Evolutionary conservation across 1,140 invertebrate genomes (phyloP), one percentile per base, ranked within the genome.

Genomic region (Drosophila parabipectinata): DNA sequence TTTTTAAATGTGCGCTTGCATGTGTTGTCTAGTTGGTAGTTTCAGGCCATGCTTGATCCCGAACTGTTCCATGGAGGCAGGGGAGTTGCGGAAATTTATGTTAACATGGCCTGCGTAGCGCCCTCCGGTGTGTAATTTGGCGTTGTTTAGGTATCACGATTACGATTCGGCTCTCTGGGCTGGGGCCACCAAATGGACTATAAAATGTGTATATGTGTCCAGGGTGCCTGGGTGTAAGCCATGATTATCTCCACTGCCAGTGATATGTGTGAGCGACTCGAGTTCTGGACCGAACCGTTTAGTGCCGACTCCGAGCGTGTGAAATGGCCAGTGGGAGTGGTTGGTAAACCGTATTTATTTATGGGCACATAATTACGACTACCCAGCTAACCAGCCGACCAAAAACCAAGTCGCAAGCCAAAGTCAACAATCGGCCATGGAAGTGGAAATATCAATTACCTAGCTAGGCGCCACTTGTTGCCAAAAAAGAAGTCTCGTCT

Each of bases 1-100:
- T 90, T 90, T 88, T 90, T 90, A 90, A 90, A 90, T 90, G 88
- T 83, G 88, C 74, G 88, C 88, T 90, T 90, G 77, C 88, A 90
- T 90, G 83, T 83, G 83, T 88, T 87, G 77, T 47, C 83, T 77
- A 76, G 61, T 77, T 77, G 77, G 55, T 73, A 69, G 62, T 72
- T 62, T 77, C 68, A 63, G 66, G 55, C 26, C 54, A 44, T 26
- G 18, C 59, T 30, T 9, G 10, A 47, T 8, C 41, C 21, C 4
- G 32, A 15, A 14, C 28, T 37, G n/a, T 24, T 39, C 47, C 28
- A 69, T 63, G 68, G 34, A 10, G 9, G 9, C 12, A 75, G 60
- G 78, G 63, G 78, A 88, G 82, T 61, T 58, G 62, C 83, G 81
- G 69, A 87, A 83, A 90, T 90, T 90, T 87, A 90, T 90, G 87